These are phyloP conservation scores for Conops quadrifasciatus DNA, from an alignment of 2,888 invertebrate genomes.

Conservation along the genomic window DNA sequence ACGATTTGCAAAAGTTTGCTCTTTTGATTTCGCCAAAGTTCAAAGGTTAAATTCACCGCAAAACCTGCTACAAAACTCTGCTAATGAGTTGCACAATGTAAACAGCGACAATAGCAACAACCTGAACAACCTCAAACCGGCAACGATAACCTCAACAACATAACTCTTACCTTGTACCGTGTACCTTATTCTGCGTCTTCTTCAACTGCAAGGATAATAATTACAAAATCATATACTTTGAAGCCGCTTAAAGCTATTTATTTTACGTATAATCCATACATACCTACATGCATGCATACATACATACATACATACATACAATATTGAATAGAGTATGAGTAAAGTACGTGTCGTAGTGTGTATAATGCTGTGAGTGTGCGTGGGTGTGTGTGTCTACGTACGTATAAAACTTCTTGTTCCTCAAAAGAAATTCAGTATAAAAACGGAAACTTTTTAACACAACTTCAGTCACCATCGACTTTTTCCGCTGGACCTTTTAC, in stretches of 20 bases:
- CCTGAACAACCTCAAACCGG: background rate
- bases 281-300: background rate
- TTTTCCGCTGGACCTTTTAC: too few species aligned
- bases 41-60: slow-evolving; percentile 26
- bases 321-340: too few species aligned
- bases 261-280: slow-evolving; percentile 19
- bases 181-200: too few species aligned
- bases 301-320: too few species aligned
- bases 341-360: too few species aligned
- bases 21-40: background rate
- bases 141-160: background rate
- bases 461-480: background rate
- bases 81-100: slow-evolving; percentile 31
- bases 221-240: slow-evolving; percentile 49
- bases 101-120: slow-evolving; percentile 8
- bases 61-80: slow-evolving; percentile 21
- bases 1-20: slow-evolving; percentile 1
- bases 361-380: too few species aligned
- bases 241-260: slow-evolving; percentile 23
- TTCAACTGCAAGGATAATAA: slow-evolving; percentile 46
- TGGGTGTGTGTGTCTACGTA: too few species aligned
- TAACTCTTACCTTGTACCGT: background rate
- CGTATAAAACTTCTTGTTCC: too few species aligned
- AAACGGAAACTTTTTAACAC: slow-evolving; percentile 25
- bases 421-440: slow-evolving; percentile 3